Percentiles rank a stretch among this genome's conserved stretches.
Conservation (phyloP, 2,113 vertebrate species). For the Poicephalus meyeri region DNA sequence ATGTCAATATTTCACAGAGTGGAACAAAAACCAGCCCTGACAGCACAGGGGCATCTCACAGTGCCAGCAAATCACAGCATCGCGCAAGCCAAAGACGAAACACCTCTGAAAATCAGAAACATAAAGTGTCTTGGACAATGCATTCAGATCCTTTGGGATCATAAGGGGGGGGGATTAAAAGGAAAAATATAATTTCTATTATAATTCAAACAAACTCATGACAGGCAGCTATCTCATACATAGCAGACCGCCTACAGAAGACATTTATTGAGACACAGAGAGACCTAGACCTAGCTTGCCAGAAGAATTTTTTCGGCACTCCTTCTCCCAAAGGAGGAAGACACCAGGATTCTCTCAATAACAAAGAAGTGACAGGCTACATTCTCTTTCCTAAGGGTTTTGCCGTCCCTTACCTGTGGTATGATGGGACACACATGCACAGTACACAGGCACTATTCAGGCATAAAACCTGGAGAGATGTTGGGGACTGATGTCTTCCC, state of each 20-base stretch:
- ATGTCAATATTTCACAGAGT: neutral
- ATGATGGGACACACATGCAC: no score
- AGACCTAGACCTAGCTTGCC: neutral
- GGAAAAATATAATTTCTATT: neutral
- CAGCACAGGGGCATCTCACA: neutral
- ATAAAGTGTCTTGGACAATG: neutral
- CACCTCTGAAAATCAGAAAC: neutral
- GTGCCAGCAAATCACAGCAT: neutral
- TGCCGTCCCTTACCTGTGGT: neutral
- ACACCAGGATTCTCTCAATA: neutral
- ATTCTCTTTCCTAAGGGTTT: neutral
- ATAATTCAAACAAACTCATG: neutral
- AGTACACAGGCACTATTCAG: accelerated
- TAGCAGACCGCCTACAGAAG: neutral
- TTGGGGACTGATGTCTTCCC: neutral
- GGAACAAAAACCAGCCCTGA: slow-evolving; percentile 30
- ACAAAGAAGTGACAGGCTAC: neutral
- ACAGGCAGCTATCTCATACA: neutral
- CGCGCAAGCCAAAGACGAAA: neutral
- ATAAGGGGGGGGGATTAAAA: neutral
- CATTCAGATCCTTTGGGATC: neutral
- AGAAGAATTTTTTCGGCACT: neutral
- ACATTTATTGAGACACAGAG: neutral
- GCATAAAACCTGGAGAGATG: neutral
- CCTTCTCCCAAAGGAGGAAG: neutral